Percentiles rank a stretch among this genome's conserved stretches.
Conservation (phyloP, 2,888 invertebrate species). For the Dryadula phaetusa region DNA sequence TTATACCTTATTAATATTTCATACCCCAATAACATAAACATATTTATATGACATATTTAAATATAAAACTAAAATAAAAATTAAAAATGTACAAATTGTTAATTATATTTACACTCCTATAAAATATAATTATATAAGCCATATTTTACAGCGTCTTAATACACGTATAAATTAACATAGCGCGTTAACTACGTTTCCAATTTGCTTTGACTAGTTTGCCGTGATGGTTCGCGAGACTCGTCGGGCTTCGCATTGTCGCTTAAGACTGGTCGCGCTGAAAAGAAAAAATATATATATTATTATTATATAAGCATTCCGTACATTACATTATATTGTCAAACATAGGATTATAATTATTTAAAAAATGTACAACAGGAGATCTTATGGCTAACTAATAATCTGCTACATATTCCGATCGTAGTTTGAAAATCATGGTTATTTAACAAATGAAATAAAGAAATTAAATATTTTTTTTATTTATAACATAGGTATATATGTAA, state of each 20-base stretch:
- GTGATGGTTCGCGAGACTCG: conserved; percentile 61
- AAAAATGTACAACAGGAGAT: no score
- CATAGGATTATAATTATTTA: no score
- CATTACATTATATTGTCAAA: no score
- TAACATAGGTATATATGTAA: no score
- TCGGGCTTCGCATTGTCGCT: conserved; percentile 67
- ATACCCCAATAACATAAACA: neutral
- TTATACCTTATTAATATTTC: neutral
- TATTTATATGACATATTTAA: neutral
- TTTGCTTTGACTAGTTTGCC: conserved; percentile 78
- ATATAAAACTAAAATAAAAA: neutral
- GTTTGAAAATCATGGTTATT: no score
- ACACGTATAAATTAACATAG: conserved; percentile 25
- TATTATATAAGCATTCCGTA: no score
- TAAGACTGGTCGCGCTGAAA: conserved; percentile 68
- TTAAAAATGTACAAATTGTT: neutral
- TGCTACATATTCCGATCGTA: no score
- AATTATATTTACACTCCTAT: conserved; percentile 33
- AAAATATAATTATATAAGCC: neutral
- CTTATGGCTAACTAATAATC: no score
- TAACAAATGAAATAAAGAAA: no score
- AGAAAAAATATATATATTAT: neutral
- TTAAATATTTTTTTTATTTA: no score
- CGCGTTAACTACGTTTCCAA: conserved; percentile 65
- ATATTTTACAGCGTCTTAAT: conserved; percentile 29